Conservation (phyloP, 2,797 vertebrate species). For the Pterois miles region DNA sequence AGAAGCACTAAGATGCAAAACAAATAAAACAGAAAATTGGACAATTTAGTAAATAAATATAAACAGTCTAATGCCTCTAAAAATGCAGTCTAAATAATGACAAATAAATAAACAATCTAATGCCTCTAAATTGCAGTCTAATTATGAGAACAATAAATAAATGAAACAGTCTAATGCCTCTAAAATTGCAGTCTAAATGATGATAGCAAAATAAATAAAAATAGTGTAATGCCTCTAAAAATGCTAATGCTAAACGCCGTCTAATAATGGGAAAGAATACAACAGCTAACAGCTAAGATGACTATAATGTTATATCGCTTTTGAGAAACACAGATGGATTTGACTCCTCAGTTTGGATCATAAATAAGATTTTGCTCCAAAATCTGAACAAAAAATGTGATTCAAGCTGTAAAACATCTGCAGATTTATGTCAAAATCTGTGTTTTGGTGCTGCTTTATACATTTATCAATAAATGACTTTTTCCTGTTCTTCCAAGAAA, state of each 20-base stretch:
- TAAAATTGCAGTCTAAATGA: no score
- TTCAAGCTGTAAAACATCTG: neutral
- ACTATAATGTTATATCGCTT: neutral
- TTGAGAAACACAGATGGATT: no score
- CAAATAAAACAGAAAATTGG: neutral
- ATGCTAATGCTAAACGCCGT: no score
- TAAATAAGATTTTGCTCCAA: neutral
- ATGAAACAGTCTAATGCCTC: no score
- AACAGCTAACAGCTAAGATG: neutral
- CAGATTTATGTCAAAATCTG: neutral
- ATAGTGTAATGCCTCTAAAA: no score
- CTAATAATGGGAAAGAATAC: neutral
- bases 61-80: neutral
- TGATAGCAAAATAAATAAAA: neutral
- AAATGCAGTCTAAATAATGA: neutral
- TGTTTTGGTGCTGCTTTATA: neutral
- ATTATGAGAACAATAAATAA: neutral
- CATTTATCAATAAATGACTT: neutral
- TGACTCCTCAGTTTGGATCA: no score
- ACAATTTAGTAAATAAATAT: neutral
- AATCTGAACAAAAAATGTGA: neutral
- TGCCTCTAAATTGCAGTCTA: no score
- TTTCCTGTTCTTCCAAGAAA: neutral
- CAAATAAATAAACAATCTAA: no score
- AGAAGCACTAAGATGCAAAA: no score